phyloP scores from a whole-genome alignment of 2,888 invertebrate genomes.

The Drosophila histrio region DNA sequence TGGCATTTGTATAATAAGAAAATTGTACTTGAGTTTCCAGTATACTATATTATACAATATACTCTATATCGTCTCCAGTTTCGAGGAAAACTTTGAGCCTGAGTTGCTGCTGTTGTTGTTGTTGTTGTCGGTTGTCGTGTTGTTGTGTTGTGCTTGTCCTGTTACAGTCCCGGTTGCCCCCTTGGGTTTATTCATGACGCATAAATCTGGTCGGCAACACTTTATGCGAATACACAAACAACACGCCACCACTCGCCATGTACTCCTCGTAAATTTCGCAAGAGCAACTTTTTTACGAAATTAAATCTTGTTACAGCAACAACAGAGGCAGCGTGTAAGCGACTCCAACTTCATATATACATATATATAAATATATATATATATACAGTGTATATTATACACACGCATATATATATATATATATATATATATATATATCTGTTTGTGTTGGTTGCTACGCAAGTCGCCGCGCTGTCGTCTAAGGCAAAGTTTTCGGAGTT shows the following conservation, averaged over 20 bases:
- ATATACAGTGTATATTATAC: not conserved
- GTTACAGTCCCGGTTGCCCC: constrained; percentile 49
- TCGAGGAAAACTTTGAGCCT: constrained; percentile 40
- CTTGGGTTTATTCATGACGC: constrained; percentile 81
- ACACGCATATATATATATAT: too few relatives aligned
- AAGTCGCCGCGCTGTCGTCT: constrained; percentile 56
- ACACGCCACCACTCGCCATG: constrained; percentile 76
- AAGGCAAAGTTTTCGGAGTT: constrained; percentile 53
- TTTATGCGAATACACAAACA: constrained; percentile 81
- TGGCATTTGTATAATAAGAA: constrained; percentile 45
- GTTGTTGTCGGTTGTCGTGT: constrained; percentile 28
- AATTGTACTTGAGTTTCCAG: constrained; percentile 13
- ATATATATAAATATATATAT: constrained; percentile 2
- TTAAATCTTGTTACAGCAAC: constrained; percentile 77
- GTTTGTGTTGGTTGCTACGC: constrained; percentile 43
- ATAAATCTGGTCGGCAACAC: constrained; percentile 81
- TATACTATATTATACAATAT: not conserved
- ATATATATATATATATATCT: not conserved
- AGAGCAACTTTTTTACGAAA: constrained; percentile 81
- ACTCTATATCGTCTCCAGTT: constrained; percentile 41
- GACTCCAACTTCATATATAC: constrained; percentile 12
- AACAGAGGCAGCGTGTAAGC: constrained; percentile 38
- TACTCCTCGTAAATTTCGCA: constrained; percentile 78
- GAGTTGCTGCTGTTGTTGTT: constrained; percentile 25
- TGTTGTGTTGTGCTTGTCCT: constrained; percentile 39